Evolutionary conservation across 1,140 invertebrate species (phyloP).

Genomic region (Halyomorpha halys): DNA sequence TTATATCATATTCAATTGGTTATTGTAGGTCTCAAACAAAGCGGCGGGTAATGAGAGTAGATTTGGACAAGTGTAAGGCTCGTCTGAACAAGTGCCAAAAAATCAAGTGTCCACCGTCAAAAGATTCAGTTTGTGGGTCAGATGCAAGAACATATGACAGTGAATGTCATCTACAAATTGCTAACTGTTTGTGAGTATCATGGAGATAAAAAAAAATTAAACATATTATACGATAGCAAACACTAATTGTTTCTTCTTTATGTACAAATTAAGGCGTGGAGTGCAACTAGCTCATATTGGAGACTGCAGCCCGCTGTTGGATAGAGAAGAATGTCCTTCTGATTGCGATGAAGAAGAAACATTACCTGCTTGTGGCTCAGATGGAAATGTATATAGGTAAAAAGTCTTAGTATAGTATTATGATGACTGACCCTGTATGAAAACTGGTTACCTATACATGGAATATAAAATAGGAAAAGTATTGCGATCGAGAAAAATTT

Average conservation of each 20-base stretch:
- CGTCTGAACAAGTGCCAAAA: conserved; percentile 62
- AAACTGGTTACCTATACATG: too few relatives aligned
- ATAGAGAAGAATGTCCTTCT: conserved; percentile 56
- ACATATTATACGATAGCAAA: too few relatives aligned
- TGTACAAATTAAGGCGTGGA: conserved; percentile 50
- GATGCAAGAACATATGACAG: conserved; percentile 73
- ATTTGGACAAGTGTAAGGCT: conserved; percentile 61
- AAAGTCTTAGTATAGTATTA: conserved; percentile 22
- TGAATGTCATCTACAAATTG: conserved; percentile 66
- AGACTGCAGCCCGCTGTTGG: conserved; percentile 65
- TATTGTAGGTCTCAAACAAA: conserved; percentile 31
- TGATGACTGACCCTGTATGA: too few relatives aligned
- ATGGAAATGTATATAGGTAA: conserved; percentile 82
- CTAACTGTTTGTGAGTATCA: conserved; percentile 64
- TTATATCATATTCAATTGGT: too few relatives aligned
- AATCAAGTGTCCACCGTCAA: conserved; percentile 50
- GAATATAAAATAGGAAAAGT: too few relatives aligned
- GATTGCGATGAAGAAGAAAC: conserved; percentile 55
- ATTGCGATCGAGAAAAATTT: too few relatives aligned
- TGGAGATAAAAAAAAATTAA: too few relatives aligned
- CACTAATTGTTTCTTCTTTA: background rate
- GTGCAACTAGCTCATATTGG: conserved; percentile 77
- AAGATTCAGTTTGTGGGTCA: conserved; percentile 71
- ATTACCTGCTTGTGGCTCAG: conserved; percentile 78
- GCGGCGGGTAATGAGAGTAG: conserved; percentile 54